Evolutionary conservation across 2,113 vertebrate genomes (phyloP).

Genomic region (Vireo altiloquus): DNA sequence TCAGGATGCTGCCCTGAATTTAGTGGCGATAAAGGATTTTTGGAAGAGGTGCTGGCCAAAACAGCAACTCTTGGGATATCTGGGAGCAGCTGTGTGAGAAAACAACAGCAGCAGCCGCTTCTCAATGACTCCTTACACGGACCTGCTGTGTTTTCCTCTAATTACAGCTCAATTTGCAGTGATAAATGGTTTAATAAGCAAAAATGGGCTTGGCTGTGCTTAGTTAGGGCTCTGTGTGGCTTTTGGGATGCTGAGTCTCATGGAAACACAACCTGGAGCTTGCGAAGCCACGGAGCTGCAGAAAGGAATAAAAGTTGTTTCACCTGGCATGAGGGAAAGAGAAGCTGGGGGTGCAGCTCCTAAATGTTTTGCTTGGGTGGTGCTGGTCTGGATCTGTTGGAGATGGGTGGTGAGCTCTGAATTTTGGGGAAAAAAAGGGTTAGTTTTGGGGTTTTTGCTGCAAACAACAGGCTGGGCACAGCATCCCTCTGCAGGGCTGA

Average conservation of each 20-base stretch:
- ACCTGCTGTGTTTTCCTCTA: neutral
- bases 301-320: neutral
- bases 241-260: neutral
- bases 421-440: neutral
- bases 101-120: neutral
- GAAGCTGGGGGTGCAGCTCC: neutral
- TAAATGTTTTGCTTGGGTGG: neutral
- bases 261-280: neutral
- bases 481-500: neutral
- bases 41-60: neutral
- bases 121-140: neutral
- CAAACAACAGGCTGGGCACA: neutral
- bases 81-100: neutral
- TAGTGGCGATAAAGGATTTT: neutral
- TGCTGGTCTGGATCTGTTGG: neutral
- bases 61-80: neutral
- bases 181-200: constrained; percentile 24
- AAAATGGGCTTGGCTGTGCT: neutral
- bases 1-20: neutral
- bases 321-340: neutral
- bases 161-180: neutral
- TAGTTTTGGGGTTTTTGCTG: neutral
- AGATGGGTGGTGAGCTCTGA: neutral
- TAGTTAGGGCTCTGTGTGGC: neutral
- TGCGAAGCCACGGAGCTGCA: neutral